Percentiles rank a stretch among this genome's conserved stretches.
Evolutionary conservation across 2,888 invertebrate genomes (phyloP).

Genomic region (Phyto melanocephala): DNA sequence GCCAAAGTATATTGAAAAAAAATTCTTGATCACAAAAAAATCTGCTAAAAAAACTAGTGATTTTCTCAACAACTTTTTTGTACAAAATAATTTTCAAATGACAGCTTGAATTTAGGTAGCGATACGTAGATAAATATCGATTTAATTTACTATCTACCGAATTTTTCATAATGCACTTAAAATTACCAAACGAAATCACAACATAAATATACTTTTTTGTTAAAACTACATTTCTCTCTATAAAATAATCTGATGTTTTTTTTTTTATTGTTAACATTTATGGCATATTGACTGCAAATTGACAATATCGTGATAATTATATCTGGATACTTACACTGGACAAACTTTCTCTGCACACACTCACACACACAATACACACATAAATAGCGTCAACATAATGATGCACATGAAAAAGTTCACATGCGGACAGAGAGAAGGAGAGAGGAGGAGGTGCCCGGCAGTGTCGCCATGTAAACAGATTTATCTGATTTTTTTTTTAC

Average conservation of each 20-base stretch:
- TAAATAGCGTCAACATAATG: conserved; percentile 2
- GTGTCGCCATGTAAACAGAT: too few relatives aligned
- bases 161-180: too few relatives aligned
- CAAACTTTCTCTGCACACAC: background rate
- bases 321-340: conserved; percentile 64
- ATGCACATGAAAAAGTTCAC: conserved; percentile 33
- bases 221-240: conserved; percentile 2
- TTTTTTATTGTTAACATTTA: conserved; percentile 46
- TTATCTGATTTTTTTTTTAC: too few relatives aligned
- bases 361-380: background rate
- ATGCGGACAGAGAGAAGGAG: background rate
- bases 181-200: background rate
- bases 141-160: too few relatives aligned
- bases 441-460: too few relatives aligned
- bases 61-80: too few relatives aligned
- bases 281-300: conserved; percentile 69
- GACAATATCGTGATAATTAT: conserved; percentile 76
- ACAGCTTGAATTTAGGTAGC: too few relatives aligned
- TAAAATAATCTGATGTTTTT: conserved; percentile 9
- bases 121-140: too few relatives aligned
- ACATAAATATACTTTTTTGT: background rate
- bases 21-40: too few relatives aligned
- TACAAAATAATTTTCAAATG: too few relatives aligned
- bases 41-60: too few relatives aligned
- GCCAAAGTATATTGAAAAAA: too few relatives aligned